Evolutionary conservation across 2,797 vertebrate genomes (phyloP).

Genomic region (Anabacerthia variegaticeps): DNA sequence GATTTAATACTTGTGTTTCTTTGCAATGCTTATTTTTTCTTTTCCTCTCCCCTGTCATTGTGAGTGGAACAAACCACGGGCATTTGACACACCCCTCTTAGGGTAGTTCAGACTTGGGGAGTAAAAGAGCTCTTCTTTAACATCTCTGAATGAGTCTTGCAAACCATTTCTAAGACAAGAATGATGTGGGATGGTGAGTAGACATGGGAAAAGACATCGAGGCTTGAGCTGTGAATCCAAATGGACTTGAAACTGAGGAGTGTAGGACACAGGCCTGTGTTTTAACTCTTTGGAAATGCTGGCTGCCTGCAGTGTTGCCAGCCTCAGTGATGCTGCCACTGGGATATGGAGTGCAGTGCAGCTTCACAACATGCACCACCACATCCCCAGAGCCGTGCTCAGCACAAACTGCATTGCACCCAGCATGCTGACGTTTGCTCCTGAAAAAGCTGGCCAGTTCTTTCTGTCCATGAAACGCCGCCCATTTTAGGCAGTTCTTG

Average conservation of each 20-base stretch:
- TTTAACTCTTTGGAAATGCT: neutral
- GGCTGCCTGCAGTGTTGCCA: neutral
- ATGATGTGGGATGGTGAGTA: neutral
- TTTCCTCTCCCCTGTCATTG: neutral
- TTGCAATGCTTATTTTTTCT: neutral
- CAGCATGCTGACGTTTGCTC: neutral
- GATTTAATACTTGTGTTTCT: neutral
- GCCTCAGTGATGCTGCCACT: neutral
- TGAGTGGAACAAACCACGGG: neutral
- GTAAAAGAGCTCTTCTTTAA: neutral
- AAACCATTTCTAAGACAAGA: neutral
- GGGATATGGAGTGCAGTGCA: accelerated
- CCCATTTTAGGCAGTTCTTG: conserved; percentile 36
- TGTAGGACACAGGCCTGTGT: neutral
- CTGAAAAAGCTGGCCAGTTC: neutral
- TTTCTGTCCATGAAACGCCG: neutral
- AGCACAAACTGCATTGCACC: neutral
- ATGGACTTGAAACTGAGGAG: neutral
- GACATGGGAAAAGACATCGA: neutral
- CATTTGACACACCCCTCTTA: neutral
- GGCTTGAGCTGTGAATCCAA: neutral
- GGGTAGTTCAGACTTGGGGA: neutral
- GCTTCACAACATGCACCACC: neutral
- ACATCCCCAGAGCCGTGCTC: neutral
- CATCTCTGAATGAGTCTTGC: neutral